Base-by-base conservation (phyloP, 2,797 vertebrate genomes). In the Furcifer pardalis region DNA sequence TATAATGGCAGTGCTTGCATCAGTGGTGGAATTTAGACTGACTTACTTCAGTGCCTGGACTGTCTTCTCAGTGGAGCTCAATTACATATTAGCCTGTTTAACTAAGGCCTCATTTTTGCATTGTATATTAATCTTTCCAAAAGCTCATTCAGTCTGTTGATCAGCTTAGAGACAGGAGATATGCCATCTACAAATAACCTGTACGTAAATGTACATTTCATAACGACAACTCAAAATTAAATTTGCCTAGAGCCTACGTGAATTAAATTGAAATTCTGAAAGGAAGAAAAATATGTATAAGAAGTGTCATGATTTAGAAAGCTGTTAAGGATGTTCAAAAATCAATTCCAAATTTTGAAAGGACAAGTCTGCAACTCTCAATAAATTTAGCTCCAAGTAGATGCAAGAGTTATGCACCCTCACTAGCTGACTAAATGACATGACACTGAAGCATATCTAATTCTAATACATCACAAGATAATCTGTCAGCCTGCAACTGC, bases 391-490 rank as follows among this genome's bases (percentile, higher is more conserved):
- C 92, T 93, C 91, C 87, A 90, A 89, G 94, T 86, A 95, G 94
- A 95, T 94, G 94, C 88, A 94, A 95, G 94, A 94, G 88, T 94
- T 96, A 95, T 56, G 17, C 89, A 90, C 93, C 82, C 89, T 94
- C 92, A 88, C 91, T 89, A 92, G 94, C 90, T 94, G 96, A 96
- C 95, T 97, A 97, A 97, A 97, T 97, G 96, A 94, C 96, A 95
- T 94, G 94, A 97, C 95, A 97, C 94, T 77, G 93, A 95, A 63
- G 76, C 89, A 94, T 93, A 94, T 92, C 94, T 96, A 96, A 96
- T 95, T 94, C 92, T 86, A 94, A 96, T 95, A 93, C 90, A 96
- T 97, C 97, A 97, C 95, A 94, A 94, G 96, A 94, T 95, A 94
- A 96, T 96, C 96, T 96, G 96, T 97, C 96, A 97, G 93, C 93